Evolutionary conservation across 2,797 vertebrate genomes (phyloP), one percentile per base, ranked within the genome.

Genomic region (Oreochromis mossambicus): DNA sequence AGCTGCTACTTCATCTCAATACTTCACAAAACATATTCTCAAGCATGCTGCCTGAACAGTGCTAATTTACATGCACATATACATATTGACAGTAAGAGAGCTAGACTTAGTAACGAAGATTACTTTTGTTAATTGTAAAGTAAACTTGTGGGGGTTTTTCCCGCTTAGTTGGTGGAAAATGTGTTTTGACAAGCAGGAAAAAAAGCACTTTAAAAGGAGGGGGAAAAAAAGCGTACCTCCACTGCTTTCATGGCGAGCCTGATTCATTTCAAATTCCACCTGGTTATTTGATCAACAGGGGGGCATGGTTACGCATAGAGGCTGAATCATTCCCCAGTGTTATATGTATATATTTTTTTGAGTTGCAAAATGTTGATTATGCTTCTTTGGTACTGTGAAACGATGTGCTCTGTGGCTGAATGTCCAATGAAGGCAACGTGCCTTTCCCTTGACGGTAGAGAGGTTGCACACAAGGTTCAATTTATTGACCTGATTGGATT

Each of bases 31-130:
- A 83, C 75, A 61, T 73, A 26, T 77, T 77, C 82, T 88, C 78
- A 48, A 63, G 91, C 92, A 92, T 92, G 92, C 87, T 89, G 77
- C 50, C 83, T 88, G 79, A 92, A 85, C 70, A 80, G 84, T 88
- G 73, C 55, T 84, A 61, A 55, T 87, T 88, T 83, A 81, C 51
- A 85, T 21, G 11, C 80, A 89, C 66, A 83, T 84, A 75, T 79
- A 86, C 83, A 84, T 29, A 68, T 41, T 77, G 29, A 79, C 81
- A 51, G 32, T 86, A 63, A 56, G 61, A 21, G 82, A 86, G 58
- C 54, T 82, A 77, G 75, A 90, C 66, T 81, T 89, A 36, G 38
- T 85, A 76, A 83, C 76, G 75, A 90, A 79, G 66, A 80, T 80
- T 87, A 83, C 76, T 63, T 87, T 43, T 15, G 34, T 88, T 89